Percentiles rank a stretch among this genome's conserved stretches.
These are phyloP conservation scores for Acomys russatus DNA, from an alignment of 2,797 vertebrate species.

Conservation along the genomic window DNA sequence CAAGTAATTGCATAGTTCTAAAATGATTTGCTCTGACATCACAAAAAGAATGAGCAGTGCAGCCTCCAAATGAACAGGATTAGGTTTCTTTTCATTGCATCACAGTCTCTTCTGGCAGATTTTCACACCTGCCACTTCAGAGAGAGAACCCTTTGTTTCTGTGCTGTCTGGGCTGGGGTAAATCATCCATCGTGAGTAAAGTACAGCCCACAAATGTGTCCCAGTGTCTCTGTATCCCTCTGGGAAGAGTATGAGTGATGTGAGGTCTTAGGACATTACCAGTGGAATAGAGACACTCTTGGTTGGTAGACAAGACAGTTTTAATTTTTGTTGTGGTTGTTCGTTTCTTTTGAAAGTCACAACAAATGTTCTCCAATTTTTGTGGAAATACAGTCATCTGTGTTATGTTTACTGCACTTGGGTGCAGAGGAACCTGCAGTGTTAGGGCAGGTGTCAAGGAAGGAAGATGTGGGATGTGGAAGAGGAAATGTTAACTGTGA, in stretches of 20 bases:
- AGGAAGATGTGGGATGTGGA: slow-evolving; percentile 50
- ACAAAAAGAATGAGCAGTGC: neutral
- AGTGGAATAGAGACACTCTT: neutral
- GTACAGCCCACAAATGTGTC: neutral
- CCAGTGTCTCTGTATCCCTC: neutral
- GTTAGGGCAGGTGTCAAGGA: slow-evolving; percentile 58
- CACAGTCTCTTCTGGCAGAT: neutral
- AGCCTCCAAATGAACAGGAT: neutral
- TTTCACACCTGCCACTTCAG: neutral
- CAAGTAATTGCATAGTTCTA: neutral
- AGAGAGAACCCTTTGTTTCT: neutral
- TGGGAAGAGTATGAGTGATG: neutral
- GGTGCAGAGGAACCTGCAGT: slow-evolving; percentile 8
- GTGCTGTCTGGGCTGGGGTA: neutral
- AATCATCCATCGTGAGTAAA: neutral
- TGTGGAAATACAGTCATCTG: slow-evolving; percentile 21
- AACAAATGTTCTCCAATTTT: slow-evolving; percentile 48
- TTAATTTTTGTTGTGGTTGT: neutral
- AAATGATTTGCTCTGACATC: neutral
- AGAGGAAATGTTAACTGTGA: slow-evolving; percentile 68
- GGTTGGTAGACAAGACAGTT: neutral
- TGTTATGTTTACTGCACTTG: slow-evolving; percentile 56
- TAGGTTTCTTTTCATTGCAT: neutral
- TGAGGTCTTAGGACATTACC: neutral
- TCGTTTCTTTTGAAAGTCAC: slow-evolving; percentile 13